Evolutionary conservation across 53 echinoderm and acorn worm genomes (phyloP).

Genomic region (Luidia sarsii): DNA sequence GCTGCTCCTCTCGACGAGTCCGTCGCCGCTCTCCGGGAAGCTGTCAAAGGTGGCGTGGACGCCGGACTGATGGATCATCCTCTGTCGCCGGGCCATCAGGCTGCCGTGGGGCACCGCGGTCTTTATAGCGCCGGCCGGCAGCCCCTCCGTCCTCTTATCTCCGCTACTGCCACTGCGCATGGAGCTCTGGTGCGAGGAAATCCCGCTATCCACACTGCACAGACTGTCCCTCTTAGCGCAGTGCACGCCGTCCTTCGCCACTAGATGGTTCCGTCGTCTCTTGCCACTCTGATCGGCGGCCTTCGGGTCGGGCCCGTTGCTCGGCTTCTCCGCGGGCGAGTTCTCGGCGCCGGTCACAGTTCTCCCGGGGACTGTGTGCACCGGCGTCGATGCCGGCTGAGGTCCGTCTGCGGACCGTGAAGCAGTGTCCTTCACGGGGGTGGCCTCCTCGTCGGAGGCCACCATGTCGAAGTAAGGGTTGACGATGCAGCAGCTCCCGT

Average conservation of each 20-base stretch:
- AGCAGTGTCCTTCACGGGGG: neutral
- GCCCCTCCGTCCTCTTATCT: slow-evolving; percentile 46
- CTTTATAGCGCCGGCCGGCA: slow-evolving; percentile 28
- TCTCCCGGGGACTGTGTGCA: neutral
- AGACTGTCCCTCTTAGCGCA: slow-evolving; percentile 73
- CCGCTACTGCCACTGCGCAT: slow-evolving; percentile 63
- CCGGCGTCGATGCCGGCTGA: neutral
- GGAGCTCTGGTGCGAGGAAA: slow-evolving; percentile 89
- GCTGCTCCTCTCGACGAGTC: neutral
- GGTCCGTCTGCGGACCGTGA: neutral
- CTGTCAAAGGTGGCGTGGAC: slow-evolving; percentile 18
- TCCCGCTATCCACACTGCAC: slow-evolving; percentile 92
- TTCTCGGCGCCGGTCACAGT: neutral
- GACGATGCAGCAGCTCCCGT: slow-evolving; percentile 48
- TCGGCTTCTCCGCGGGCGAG: neutral
- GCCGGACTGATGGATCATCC: slow-evolving; percentile 29
- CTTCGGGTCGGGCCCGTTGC: neutral
- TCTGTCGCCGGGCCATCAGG: slow-evolving; percentile 44
- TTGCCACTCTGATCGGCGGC: slow-evolving; percentile 39
- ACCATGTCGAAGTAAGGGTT: slow-evolving; percentile 55
- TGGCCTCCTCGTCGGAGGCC: slow-evolving; percentile 33
- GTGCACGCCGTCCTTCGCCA: neutral
- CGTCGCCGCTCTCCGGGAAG: slow-evolving; percentile 15
- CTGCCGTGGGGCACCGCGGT: slow-evolving; percentile 25
- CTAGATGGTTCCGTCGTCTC: neutral